Conservation (phyloP, 2,113 vertebrate genomes). For the Benitochromis conjunctus region DNA sequence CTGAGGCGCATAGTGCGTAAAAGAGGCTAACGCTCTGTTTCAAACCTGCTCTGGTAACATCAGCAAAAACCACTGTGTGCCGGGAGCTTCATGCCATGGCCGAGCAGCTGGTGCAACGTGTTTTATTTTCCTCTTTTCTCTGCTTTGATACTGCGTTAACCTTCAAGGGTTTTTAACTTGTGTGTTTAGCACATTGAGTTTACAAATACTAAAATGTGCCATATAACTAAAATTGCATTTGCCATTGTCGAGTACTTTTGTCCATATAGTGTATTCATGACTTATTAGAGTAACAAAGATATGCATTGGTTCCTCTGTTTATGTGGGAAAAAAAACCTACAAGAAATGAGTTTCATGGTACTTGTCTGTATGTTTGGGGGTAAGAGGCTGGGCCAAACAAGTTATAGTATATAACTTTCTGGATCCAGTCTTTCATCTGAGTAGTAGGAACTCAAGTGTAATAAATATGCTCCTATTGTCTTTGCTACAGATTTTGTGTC, state of each 20-base stretch:
- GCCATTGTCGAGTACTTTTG: not conserved
- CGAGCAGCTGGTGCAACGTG: not conserved
- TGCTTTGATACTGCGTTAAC: not conserved
- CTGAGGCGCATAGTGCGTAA: rapidly evolving
- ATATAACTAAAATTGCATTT: not conserved
- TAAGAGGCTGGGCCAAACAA: not conserved
- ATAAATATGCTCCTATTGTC: not conserved
- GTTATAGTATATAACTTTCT: rapidly evolving
- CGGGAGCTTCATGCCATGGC: rapidly evolving
- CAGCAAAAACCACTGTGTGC: not conserved
- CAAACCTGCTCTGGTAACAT: not conserved
- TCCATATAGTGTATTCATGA: not conserved
- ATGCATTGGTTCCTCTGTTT: not conserved
- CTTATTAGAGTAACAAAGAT: not conserved
- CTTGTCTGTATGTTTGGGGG: not conserved
- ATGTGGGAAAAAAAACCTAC: not conserved
- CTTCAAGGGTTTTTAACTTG: not conserved
- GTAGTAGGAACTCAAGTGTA: not conserved
- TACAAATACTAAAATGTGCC: not conserved
- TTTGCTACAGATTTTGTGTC: not conserved
- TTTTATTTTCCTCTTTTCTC: not conserved
- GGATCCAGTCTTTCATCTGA: not conserved
- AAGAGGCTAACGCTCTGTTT: not conserved
- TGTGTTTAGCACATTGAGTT: not conserved
- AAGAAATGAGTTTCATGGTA: not conserved